Conservation (phyloP, 2,888 invertebrate species). For the Yponomeuta malinellus region DNA sequence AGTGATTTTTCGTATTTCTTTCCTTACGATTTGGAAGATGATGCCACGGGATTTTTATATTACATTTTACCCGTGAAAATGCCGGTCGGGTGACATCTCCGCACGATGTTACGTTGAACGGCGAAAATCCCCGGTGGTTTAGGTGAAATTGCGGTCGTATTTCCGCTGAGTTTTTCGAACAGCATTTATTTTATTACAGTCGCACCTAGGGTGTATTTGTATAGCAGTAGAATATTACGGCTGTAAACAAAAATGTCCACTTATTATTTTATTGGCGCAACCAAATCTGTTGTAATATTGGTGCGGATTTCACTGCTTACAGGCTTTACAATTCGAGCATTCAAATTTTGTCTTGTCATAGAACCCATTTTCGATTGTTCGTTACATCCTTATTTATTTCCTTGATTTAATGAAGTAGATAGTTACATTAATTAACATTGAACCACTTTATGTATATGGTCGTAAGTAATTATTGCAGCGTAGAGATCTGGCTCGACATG, state of each 20-base stretch:
- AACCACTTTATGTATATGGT: background rate
- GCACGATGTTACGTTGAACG: slow-evolving; percentile 25
- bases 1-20: too few relatives aligned
- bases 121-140: slow-evolving; percentile 37
- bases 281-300: background rate
- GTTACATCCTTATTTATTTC: background rate
- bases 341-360: background rate
- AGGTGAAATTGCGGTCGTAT: slow-evolving; percentile 33
- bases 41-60: background rate
- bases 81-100: background rate
- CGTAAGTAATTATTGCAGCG: background rate
- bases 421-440: background rate
- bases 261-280: background rate
- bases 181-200: slow-evolving; percentile 1
- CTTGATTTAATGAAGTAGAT: background rate
- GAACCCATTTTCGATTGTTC: background rate
- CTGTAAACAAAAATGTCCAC: background rate
- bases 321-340: background rate
- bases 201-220: slow-evolving; percentile 2
- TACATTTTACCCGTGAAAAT: slow-evolving; percentile 7
- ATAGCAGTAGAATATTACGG: background rate
- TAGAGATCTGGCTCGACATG: background rate
- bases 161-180: slow-evolving; percentile 4
- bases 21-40: background rate
- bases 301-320: background rate